Base-by-base conservation (phyloP, 2,888 invertebrate genomes). In the Diaphora mendica region DNA sequence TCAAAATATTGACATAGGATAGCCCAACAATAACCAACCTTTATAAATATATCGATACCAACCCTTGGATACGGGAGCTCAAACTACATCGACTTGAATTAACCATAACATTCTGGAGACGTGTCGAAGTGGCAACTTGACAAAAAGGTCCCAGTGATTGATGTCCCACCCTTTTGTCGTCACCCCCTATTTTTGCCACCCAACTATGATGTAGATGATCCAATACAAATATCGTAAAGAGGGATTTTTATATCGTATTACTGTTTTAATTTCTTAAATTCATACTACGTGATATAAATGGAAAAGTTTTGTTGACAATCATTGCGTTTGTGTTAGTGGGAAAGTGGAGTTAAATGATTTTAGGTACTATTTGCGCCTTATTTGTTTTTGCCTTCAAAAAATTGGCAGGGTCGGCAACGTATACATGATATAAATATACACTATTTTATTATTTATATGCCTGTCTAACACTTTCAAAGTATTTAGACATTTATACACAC, bases 131-230 rank as follows among this genome's bases (percentile, higher is more conserved):
- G 89, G 87, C 87, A 87, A 88, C 87, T 88, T 88, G 90, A 90
- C 90, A 91, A 91, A 91, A 90, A 90, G 89, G 87, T 86, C 82
- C 77, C 78, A 75, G 87, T 91, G 90, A 92, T 91, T 92, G 91
- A 92, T 92, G 91, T 85, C 69, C 77, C 78, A 71, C 77, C 78
- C 78, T 75, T 77, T 72, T 71, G 59, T 69, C n/a, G 26, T 64
- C 64, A 68, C 76, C 70, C 70, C 71, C 67, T 44, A 39, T 26
- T 70, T 69, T 64, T 20, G 23, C 17, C 71, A 51, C 67, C 70
- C 73, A 72, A 74, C 71, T 71, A 75, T 77, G 62, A 77, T 71
- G 30, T 73, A 69, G 77, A 71, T 73, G 76, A 62, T 30, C 62
- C 79, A 70, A 78, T 69, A 77, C 78, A 83, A 77, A 77, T 76